phyloP scores from a whole-genome alignment of 2,113 vertebrate genomes.

The Upupa epops region DNA sequence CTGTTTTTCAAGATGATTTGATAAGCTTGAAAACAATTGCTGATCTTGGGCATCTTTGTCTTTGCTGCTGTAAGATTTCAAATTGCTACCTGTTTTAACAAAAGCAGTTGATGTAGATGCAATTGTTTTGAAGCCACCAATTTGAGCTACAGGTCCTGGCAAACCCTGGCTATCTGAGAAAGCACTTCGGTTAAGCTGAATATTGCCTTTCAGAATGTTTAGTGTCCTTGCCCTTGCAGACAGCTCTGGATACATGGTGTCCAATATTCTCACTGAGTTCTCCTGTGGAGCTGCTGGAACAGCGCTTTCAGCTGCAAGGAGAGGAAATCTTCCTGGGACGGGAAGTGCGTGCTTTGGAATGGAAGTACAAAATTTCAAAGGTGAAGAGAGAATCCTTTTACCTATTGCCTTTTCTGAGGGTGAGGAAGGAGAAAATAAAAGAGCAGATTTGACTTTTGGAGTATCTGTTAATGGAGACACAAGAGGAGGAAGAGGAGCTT shows the following conservation, averaged over 20 bases:
- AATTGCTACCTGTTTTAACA: conserved; percentile 81
- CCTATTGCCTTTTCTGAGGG: conserved; percentile 53
- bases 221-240: conserved; percentile 91
- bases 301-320: conserved; percentile 65
- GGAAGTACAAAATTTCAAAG: conserved; percentile 91
- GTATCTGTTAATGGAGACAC: conserved; percentile 60
- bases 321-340: conserved; percentile 89
- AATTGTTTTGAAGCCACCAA: conserved; percentile 84
- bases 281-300: conserved; percentile 77
- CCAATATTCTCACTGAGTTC: conserved; percentile 91
- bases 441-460: conserved; percentile 60
- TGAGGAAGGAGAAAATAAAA: conserved; percentile 70
- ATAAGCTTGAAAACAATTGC: neutral
- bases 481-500: conserved; percentile 56
- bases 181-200: conserved; percentile 75
- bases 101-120: conserved; percentile 88
- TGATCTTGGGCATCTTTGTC: neutral
- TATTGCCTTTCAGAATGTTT: conserved; percentile 88
- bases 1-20: conserved; percentile 72
- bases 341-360: conserved; percentile 97
- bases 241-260: conserved; percentile 94
- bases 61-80: conserved; percentile 25
- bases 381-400: conserved; percentile 80
- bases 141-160: conserved; percentile 64
- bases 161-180: conserved; percentile 62